A percentile compares a stretch with the other conserved stretches of the same genome.
These are phyloP conservation scores for Dinoponera quadriceps DNA, from an alignment of 1,140 invertebrate genomes.

Conservation along the genomic window DNA sequence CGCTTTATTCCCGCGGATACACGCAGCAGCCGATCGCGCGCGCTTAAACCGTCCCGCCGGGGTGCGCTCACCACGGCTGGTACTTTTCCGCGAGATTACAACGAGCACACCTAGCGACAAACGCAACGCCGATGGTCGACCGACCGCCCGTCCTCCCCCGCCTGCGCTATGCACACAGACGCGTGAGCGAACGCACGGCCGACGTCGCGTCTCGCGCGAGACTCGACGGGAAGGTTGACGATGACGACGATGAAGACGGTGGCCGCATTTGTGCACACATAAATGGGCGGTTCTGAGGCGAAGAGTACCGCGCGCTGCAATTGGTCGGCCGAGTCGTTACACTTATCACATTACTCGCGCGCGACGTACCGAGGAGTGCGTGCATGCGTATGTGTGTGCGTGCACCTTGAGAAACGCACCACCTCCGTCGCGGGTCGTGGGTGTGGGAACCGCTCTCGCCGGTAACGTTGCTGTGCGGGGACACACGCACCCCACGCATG, in stretches of 20 bases:
- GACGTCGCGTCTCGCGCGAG: constrained; percentile 30
- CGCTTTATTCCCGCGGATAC: no score
- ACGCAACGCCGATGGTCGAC: constrained; percentile 43
- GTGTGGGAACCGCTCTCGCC: constrained; percentile 69
- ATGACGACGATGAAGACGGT: constrained; percentile 42
- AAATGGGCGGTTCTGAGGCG: constrained; percentile 77
- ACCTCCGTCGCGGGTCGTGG: constrained; percentile 58
- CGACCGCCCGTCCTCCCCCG: constrained; percentile 18
- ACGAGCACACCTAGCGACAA: constrained; percentile 25
- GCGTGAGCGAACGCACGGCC: neutral
- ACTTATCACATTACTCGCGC: constrained; percentile 79
- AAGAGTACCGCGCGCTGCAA: constrained; percentile 74
- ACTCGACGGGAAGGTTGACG: constrained; percentile 27
- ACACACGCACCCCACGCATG: no score
- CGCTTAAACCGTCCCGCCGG: neutral
- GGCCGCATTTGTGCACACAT: constrained; percentile 75
- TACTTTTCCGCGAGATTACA: constrained; percentile 73
- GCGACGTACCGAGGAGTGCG: constrained; percentile 20
- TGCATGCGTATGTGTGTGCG: neutral
- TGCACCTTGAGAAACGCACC: constrained; percentile 59
- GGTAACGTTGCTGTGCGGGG: neutral
- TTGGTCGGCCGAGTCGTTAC: constrained; percentile 79
- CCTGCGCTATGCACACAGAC: neutral
- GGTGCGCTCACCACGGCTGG: constrained; percentile 18
- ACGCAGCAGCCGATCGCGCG: no score